A percentile compares a stretch with the other conserved stretches of the same genome.
These are phyloP conservation scores for Pachyseris speciosa DNA, from an alignment of 64 coral and sea anemone species.

Conservation along the genomic window DNA sequence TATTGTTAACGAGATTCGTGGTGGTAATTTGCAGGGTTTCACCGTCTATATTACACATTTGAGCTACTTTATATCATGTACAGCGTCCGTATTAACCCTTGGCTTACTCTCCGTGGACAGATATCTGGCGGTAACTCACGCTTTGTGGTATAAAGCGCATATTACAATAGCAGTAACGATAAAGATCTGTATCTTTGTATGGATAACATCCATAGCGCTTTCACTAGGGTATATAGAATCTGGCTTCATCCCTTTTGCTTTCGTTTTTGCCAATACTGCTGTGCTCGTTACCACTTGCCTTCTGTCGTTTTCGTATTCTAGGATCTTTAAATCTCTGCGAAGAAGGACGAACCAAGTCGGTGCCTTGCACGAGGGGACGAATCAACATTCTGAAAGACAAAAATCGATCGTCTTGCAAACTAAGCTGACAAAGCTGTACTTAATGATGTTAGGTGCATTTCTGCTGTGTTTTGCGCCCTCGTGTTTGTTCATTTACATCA, in stretches of 20 bases:
- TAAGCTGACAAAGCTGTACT: conserved; percentile 61
- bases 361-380: conserved; percentile 33
- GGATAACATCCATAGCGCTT: conserved; percentile 38
- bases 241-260: too few relatives aligned
- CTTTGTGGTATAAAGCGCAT: conserved; percentile 56
- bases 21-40: not conserved
- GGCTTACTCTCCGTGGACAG: conserved; percentile 71
- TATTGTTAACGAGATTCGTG: conserved; percentile 41
- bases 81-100: conserved; percentile 72
- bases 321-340: conserved; percentile 59
- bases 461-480: conserved; percentile 69
- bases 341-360: conserved; percentile 32
- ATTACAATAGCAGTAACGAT: conserved; percentile 27
- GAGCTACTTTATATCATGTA: conserved; percentile 72
- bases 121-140: conserved; percentile 67
- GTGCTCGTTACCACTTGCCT: conserved; percentile 29
- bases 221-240: conserved; percentile 56
- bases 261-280: conserved; percentile 78
- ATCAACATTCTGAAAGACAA: conserved; percentile 22
- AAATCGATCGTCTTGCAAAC: conserved; percentile 40
- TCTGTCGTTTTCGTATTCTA: conserved; percentile 47
- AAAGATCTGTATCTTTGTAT: conserved; percentile 4
- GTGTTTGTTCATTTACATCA: conserved; percentile 43
- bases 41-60: conserved; percentile 50
- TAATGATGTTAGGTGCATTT: conserved; percentile 65